Conservation (phyloP, 2,797 vertebrate genomes). For the Hapalemur alaotrensis region DNA sequence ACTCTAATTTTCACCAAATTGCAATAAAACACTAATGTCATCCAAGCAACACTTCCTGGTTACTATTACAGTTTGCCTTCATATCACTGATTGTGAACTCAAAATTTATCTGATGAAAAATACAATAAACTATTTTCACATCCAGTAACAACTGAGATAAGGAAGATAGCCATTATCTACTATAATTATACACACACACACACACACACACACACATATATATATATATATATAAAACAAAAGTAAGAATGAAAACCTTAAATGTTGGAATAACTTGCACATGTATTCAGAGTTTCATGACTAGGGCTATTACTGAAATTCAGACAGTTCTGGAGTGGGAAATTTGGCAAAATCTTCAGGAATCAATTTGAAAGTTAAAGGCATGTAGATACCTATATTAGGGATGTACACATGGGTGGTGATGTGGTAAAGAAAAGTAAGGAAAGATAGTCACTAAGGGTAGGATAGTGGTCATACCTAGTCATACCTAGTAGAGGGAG, state of each 20-base stretch:
- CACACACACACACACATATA: too few species aligned
- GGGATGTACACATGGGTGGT: accelerated
- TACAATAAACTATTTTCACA: conserved; percentile 40
- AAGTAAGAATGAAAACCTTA: neutral
- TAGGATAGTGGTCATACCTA: accelerated
- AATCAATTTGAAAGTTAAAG: neutral
- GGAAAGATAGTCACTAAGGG: accelerated
- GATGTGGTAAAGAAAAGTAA: neutral
- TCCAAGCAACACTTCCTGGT: conserved; percentile 42
- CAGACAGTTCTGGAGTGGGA: neutral
- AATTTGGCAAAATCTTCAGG: neutral
- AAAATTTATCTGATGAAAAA: conserved; percentile 71
- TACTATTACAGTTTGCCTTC: conserved; percentile 61
- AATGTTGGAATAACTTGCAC: accelerated
- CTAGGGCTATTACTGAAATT: too few species aligned
- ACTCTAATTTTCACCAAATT: conserved; percentile 38
- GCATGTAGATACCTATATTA: neutral
- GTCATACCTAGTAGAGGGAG: neutral
- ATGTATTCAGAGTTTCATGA: neutral
- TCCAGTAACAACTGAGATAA: neutral
- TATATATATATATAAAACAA: neutral
- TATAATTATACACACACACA: neutral
- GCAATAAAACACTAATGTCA: conserved; percentile 35
- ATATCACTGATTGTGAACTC: conserved; percentile 58
- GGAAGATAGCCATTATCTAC: neutral